Evolutionary conservation across 2,888 invertebrate species (phyloP).

Genomic region (Ischnura elegans): DNA sequence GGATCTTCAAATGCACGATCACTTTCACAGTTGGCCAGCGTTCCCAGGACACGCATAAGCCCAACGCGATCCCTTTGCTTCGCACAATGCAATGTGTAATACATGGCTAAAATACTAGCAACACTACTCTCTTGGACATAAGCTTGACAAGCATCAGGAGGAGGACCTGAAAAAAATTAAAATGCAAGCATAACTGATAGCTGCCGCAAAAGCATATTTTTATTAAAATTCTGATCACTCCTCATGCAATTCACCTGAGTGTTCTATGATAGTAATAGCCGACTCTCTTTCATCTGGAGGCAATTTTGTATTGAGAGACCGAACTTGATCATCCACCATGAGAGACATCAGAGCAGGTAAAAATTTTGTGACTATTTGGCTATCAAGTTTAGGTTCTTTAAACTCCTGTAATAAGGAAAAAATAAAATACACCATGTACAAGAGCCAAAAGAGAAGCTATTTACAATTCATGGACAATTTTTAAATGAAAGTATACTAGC

Average conservation of each 20-base stretch:
- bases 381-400: constrained; percentile 96
- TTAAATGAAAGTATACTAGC: constrained; percentile 72
- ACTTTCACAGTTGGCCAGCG: constrained; percentile 93
- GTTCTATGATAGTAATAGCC: constrained; percentile 95
- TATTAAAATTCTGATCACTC: not conserved
- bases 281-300: constrained; percentile 96
- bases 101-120: constrained; percentile 96
- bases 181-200: not conserved
- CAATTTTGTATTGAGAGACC: constrained; percentile 87
- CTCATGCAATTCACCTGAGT: constrained; percentile 80
- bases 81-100: constrained; percentile 94
- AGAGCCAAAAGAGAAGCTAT: not conserved
- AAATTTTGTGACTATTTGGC: constrained; percentile 96
- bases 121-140: constrained; percentile 95
- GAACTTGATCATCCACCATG: constrained; percentile 86
- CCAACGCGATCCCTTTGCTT: constrained; percentile 90
- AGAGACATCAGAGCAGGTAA: constrained; percentile 95
- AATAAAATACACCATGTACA: not conserved
- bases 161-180: constrained; percentile 82
- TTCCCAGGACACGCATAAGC: constrained; percentile 91
- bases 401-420: constrained; percentile 84
- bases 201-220: too few species aligned
- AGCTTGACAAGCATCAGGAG: constrained; percentile 95
- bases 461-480: not conserved
- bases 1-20: constrained; percentile 97